A percentile compares a stretch with the other conserved stretches of the same genome.
Conservation (phyloP, 1,140 invertebrate genomes). For the Brachionus rubens region DNA sequence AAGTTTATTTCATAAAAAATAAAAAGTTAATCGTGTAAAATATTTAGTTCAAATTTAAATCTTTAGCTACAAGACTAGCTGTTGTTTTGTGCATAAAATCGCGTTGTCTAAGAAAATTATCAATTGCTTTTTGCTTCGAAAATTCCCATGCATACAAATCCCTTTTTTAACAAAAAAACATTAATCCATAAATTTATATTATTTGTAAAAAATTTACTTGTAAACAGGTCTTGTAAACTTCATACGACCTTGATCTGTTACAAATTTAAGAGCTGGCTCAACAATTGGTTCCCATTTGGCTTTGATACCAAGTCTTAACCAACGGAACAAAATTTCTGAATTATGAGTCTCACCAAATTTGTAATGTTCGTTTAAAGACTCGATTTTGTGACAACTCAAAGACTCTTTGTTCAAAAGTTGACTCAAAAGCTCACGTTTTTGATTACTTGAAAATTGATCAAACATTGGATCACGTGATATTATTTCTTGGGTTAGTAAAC, state of each 20-base stretch:
- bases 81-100: slow-evolving; percentile 37
- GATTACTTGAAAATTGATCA: slow-evolving; percentile 7
- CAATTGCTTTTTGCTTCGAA: slow-evolving; percentile 11
- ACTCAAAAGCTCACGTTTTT: slow-evolving; percentile 29
- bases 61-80: slow-evolving; percentile 33
- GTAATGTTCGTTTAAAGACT: slow-evolving; percentile 24
- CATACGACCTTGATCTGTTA: slow-evolving; percentile 39
- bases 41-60: neutral
- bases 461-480: neutral
- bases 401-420: slow-evolving; percentile 31
- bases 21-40: neutral
- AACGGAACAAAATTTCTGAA: slow-evolving; percentile 45
- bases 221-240: slow-evolving; percentile 43
- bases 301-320: slow-evolving; percentile 32
- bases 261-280: slow-evolving; percentile 14
- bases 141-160: slow-evolving; percentile 35
- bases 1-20: no score
- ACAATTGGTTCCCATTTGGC: slow-evolving; percentile 17
- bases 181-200: neutral
- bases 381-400: neutral
- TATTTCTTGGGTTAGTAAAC: slow-evolving; percentile 16
- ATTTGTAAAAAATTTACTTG: neutral
- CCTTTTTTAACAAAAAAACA: slow-evolving; percentile 3
- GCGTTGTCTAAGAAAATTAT: slow-evolving; percentile 17
- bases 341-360: slow-evolving; percentile 36